Conservation (phyloP, 2,797 vertebrate genomes). For the Phataginus tetradactyla region DNA sequence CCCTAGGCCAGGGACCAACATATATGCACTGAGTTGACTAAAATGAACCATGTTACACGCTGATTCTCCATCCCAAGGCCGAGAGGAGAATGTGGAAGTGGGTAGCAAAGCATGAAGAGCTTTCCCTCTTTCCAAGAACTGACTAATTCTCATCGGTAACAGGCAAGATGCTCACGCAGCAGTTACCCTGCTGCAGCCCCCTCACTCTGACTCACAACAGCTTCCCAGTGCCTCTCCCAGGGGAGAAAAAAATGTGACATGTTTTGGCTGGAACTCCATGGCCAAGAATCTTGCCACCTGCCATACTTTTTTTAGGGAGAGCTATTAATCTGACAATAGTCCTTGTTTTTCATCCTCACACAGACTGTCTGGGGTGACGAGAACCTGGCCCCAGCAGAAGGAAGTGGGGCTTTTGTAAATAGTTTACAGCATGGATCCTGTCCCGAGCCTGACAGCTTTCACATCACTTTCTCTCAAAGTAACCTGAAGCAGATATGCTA, state of each 20-base stretch:
- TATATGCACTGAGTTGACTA: rapidly evolving
- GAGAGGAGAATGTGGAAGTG: slow-evolving; percentile 31
- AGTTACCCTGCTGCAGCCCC: slow-evolving; percentile 72
- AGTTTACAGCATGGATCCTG: slow-evolving; percentile 5
- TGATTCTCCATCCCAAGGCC: background rate
- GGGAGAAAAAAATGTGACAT: slow-evolving; percentile 78
- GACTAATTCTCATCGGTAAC: slow-evolving; percentile 61
- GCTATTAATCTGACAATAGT: slow-evolving; percentile 76
- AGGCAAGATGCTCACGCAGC: slow-evolving; percentile 68
- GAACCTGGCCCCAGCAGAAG: slow-evolving; percentile 32
- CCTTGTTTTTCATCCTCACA: slow-evolving; percentile 66
- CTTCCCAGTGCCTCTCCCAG: slow-evolving; percentile 80
- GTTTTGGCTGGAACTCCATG: slow-evolving; percentile 86
- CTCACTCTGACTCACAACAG: slow-evolving; percentile 84
- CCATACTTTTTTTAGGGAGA: slow-evolving; percentile 70
- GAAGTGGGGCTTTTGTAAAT: background rate
- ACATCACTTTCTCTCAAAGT: background rate
- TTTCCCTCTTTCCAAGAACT: slow-evolving; percentile 74
- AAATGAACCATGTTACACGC: background rate
- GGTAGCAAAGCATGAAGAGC: background rate
- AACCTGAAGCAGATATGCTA: background rate
- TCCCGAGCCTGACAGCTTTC: background rate
- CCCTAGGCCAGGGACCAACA: background rate
- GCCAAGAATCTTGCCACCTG: slow-evolving; percentile 86
- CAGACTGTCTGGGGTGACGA: slow-evolving; percentile 25